These are phyloP conservation scores for Thalassophryne amazonica DNA, from an alignment of 2,797 vertebrate species.

Conservation along the genomic window DNA sequence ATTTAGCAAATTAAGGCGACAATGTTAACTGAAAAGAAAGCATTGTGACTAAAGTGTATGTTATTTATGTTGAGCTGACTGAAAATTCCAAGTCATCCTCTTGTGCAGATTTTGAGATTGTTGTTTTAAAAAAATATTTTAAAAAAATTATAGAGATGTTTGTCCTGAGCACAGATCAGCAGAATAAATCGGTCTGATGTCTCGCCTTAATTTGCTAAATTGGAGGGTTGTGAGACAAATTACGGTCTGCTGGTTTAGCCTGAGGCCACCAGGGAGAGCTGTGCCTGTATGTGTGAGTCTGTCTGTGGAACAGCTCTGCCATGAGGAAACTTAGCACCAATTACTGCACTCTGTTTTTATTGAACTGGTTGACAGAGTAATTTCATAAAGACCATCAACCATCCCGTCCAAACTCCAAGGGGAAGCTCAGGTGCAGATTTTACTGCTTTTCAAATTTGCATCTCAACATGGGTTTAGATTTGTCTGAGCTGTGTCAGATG, in stretches of 20 bases:
- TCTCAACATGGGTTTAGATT: no score
- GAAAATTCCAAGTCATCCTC: no score
- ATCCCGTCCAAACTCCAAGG: not conserved
- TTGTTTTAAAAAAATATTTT: no score
- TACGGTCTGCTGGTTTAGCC: slow-evolving; percentile 56
- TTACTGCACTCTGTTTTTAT: slow-evolving; percentile 7
- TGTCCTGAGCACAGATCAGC: slow-evolving; percentile 32
- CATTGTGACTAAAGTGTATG: no score
- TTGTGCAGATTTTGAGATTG: no score
- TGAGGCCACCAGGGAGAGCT: slow-evolving; percentile 73
- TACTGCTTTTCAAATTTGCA: no score
- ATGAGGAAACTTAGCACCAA: slow-evolving; percentile 26
- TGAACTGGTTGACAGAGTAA: not conserved
- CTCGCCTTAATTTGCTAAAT: slow-evolving; percentile 53
- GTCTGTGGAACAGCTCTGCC: slow-evolving; percentile 26
- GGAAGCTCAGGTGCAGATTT: not conserved
- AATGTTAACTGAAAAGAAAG: no score
- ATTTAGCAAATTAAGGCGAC: no score
- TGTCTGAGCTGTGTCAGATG: no score
- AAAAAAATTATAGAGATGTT: no score
- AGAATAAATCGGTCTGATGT: slow-evolving; percentile 39
- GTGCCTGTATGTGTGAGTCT: slow-evolving; percentile 47
- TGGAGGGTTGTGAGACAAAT: slow-evolving; percentile 59
- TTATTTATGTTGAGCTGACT: no score
- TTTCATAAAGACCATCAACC: slow-evolving; percentile 5